Conservation (phyloP, 1,140 invertebrate species). For the Lasioglossum albipes region DNA sequence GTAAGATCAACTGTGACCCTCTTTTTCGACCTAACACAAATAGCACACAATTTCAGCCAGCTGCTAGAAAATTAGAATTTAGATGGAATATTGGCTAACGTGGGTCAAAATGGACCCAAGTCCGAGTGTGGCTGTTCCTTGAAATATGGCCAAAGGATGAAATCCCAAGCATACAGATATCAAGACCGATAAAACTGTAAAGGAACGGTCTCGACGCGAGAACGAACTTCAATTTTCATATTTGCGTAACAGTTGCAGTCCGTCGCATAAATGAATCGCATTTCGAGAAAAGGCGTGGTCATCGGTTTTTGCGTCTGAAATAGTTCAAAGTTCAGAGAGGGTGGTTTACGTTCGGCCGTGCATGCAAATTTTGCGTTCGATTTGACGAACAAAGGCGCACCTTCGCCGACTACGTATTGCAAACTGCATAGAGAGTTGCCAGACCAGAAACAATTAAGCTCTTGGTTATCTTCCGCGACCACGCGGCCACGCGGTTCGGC, state of each 20-base stretch:
- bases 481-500: constrained; percentile 65
- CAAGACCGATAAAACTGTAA: constrained; percentile 18
- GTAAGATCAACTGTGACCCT: no score
- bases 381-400: constrained; percentile 62
- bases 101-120: no score
- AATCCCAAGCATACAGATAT: background rate
- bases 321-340: constrained; percentile 49
- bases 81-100: no score
- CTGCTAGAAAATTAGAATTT: no score
- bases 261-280: constrained; percentile 36
- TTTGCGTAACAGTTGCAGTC: background rate
- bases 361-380: constrained; percentile 63
- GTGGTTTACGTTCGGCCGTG: constrained; percentile 51
- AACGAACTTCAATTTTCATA: constrained; percentile 1
- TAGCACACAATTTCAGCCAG: no score
- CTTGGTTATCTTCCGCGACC: constrained; percentile 71
- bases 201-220: background rate
- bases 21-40: no score
- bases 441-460: constrained; percentile 77
- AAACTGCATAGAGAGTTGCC: constrained; percentile 72
- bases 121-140: background rate
- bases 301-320: constrained; percentile 42
- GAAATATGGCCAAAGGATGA: background rate
- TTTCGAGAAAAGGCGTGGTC: constrained; percentile 41
- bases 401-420: constrained; percentile 59